Base-by-base conservation (phyloP, 2,888 invertebrate species). In the Brachypalpus laphriformis region DNA sequence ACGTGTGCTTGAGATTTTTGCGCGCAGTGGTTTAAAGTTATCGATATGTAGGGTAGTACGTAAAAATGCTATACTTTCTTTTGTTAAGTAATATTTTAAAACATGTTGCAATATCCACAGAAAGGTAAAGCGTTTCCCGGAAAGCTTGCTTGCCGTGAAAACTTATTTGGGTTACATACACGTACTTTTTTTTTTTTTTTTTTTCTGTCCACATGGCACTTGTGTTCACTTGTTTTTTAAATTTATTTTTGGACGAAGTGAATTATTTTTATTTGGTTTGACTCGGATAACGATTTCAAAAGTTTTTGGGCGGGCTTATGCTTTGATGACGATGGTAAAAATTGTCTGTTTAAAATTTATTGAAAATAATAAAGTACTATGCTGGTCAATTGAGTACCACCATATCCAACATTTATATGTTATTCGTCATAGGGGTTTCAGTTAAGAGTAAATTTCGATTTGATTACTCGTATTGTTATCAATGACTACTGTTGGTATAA, bases 171-270 rank as follows among this genome's bases (percentile, higher is more conserved):
- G 18, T 31, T 59, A 37, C 22, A 61, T 34, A 40, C n/a, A 25
- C 7, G 31, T 49, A 16, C 28, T 11, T 59, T 34, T n/a, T n/a
- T n/a, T n/a, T n/a, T n/a, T n/a, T n/a, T n/a, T n/a, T n/a, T n/a
- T n/a, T n/a, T 25, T 37, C 37, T 72, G 47, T 49, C 42, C 37
- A 37, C 49, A 59, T 72, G 40, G 49, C 70, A 57, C 22, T 37
- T 45, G 68, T 37, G 42, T 54, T 68, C 34, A 18, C 20, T 75
- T 37, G 18, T 65, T 75, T 57, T 75, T 9, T 3, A 37, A 34
- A 45, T 14, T 31, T 75, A 65, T 75, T 75, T 75, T 74, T 34
- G 42, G 31, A 63, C 11, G 1, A n/a, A 25, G 16, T 20, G 28
- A 16, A 28, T 28, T 63, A 31, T 31, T 34, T 47, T 34, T 37